Base-by-base conservation (phyloP, 2,113 vertebrate species). In the Thunnus maccoyii region DNA sequence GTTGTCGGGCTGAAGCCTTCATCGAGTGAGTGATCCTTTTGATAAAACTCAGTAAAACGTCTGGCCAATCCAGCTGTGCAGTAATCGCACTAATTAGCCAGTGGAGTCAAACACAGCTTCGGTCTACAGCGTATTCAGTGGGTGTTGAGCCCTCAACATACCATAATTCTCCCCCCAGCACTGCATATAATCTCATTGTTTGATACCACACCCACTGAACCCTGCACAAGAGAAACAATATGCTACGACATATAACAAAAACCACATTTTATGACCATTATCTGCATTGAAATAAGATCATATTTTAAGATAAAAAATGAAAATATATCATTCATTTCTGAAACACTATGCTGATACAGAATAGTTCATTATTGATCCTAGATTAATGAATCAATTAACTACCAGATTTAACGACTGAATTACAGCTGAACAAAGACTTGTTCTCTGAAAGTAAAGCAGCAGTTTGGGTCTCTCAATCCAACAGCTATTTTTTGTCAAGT, bases 51-150 rank as follows among this genome's bases (percentile, higher is more conserved):
- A 87, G 81, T 93, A 95, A 96, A 96, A 94, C 92, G 96, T 96
- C 96, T 95, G 94, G 95, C 95, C 95, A 96, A 97, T 91, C 96
- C 97, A 97, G 96, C 97, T 96, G 96, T 87, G 93, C 95, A 96
- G 94, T 98, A 98, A 99, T 98, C 96, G 96, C 93, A 98, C 97
- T 99, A 99, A 99, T 99, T 98, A 99, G 96, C 96, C 95, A 86
- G 95, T 87, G 90, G 89, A 93, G 94, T 96, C 93, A 94, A 97
- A 96, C 94, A 93, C 90, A 55, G 91, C 78, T 79, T 85, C 20
- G 48, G 81, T 84, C 89, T 78, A 48, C 85, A 70, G 82, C 72
- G 36, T 80, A 66, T 87, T 89, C 78, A 66, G 36, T 67, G 85
- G 32, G 80, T 85, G 85, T 86, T 76, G 88, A 90, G 88, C 86